These are phyloP conservation scores for Chloroclystis v-ata DNA, from an alignment of 2,888 invertebrate species.

Conservation along the genomic window DNA sequence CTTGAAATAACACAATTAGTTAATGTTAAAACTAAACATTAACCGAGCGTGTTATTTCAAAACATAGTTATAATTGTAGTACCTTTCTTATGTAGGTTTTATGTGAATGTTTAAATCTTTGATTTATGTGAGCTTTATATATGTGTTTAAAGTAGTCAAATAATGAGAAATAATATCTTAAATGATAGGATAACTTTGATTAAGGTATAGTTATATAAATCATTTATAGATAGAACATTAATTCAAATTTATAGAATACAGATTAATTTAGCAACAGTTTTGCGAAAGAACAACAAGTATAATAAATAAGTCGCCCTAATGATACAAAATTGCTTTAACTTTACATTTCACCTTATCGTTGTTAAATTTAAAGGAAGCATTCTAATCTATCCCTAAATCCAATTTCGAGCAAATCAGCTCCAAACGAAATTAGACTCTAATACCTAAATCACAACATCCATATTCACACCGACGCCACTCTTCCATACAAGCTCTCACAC, in stretches of 20 bases:
- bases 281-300: not conserved
- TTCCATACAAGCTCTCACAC: conserved; percentile 14
- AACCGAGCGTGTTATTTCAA: too few relatives aligned
- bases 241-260: not conserved
- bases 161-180: too few relatives aligned
- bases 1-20: too few relatives aligned
- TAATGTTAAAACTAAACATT: too few relatives aligned
- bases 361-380: conserved; percentile 1
- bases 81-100: too few relatives aligned
- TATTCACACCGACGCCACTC: conserved; percentile 14
- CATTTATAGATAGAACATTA: not conserved
- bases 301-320: not conserved
- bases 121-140: too few relatives aligned
- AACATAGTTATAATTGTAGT: too few relatives aligned
- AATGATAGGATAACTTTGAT: too few relatives aligned
- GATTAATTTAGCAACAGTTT: not conserved
- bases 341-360: conserved; percentile 1
- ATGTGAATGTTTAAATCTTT: too few relatives aligned
- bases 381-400: not conserved
- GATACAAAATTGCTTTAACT: not conserved
- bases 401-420: not conserved
- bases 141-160: too few relatives aligned
- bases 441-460: conserved; percentile 9
- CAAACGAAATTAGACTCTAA: not conserved
- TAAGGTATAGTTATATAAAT: too few relatives aligned